Evolutionary conservation across 2,888 invertebrate species (phyloP).

Genomic region (Noctua fimbriata): DNA sequence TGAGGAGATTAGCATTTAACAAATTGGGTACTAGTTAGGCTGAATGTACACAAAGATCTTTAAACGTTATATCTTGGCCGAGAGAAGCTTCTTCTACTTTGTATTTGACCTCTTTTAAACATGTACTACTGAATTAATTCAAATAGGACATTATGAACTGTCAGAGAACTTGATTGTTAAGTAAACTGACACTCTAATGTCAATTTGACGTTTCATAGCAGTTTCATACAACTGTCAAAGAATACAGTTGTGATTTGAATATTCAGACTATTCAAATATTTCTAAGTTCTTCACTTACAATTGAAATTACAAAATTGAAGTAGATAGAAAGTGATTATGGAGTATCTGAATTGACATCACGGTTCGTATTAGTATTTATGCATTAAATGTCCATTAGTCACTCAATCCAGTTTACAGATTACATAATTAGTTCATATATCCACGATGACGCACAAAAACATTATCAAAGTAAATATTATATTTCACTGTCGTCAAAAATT

Average conservation of each 20-base stretch:
- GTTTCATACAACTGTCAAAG: not conserved
- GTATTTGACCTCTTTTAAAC: not conserved
- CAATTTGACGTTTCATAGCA: not conserved
- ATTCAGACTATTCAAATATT: not conserved
- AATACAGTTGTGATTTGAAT: not conserved
- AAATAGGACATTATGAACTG: no score
- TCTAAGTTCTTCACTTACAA: not conserved
- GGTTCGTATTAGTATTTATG: not conserved
- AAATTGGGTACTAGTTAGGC: not conserved
- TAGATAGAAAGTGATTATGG: not conserved
- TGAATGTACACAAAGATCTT: not conserved
- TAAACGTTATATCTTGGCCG: not conserved
- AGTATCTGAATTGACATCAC: not conserved
- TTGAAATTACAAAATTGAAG: not conserved
- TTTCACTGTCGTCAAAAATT: constrained; percentile 28
- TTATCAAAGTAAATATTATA: not conserved
- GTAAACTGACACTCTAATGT: not conserved
- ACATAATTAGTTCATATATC: not conserved
- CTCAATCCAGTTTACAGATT: not conserved
- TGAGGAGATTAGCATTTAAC: not conserved
- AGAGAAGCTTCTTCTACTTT: not conserved
- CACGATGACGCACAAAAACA: not conserved
- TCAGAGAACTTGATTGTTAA: not conserved
- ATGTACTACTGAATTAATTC: not conserved
- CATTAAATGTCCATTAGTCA: not conserved